Evolutionary conservation across 2,888 invertebrate species (phyloP).

Genomic region (Macrosoma leucophasiata): DNA sequence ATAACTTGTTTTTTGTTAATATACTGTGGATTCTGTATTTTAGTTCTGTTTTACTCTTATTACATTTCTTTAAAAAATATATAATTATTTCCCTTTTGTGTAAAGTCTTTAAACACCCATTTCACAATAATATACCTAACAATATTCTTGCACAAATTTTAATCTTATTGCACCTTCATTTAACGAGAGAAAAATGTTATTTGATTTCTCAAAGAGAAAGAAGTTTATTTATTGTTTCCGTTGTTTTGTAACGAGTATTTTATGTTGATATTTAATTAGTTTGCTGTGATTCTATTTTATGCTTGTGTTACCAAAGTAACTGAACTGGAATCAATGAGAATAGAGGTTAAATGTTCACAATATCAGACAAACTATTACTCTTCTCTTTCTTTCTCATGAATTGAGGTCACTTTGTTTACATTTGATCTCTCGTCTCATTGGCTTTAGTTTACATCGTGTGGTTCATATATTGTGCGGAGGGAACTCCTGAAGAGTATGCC

Average conservation of each 20-base stretch:
- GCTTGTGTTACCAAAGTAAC: constrained; percentile 30
- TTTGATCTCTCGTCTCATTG: constrained; percentile 18
- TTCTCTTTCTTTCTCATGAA: constrained; percentile 6
- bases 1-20: too few species aligned
- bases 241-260: constrained; percentile 13
- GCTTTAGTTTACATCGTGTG: constrained; percentile 10
- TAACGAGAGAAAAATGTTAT: constrained; percentile 24
- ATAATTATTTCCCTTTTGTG: too few species aligned
- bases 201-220: constrained; percentile 13
- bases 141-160: too few species aligned
- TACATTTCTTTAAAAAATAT: too few species aligned
- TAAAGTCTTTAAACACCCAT: too few species aligned
- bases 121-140: too few species aligned
- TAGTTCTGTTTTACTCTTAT: too few species aligned
- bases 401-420: too few species aligned
- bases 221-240: constrained; percentile 20
- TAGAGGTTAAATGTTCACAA: constrained; percentile 6
- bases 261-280: constrained; percentile 16
- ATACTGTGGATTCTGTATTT: too few species aligned
- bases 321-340: constrained; percentile 10
- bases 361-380: constrained; percentile 10
- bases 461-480: too few species aligned
- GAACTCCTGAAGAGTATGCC: too few species aligned
- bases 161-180: constrained; percentile 32
- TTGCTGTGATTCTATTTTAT: constrained; percentile 32